A percentile compares a stretch with the other conserved stretches of the same genome.
Conservation (phyloP, 2,797 vertebrate genomes). For the Sebastes vulpes region DNA sequence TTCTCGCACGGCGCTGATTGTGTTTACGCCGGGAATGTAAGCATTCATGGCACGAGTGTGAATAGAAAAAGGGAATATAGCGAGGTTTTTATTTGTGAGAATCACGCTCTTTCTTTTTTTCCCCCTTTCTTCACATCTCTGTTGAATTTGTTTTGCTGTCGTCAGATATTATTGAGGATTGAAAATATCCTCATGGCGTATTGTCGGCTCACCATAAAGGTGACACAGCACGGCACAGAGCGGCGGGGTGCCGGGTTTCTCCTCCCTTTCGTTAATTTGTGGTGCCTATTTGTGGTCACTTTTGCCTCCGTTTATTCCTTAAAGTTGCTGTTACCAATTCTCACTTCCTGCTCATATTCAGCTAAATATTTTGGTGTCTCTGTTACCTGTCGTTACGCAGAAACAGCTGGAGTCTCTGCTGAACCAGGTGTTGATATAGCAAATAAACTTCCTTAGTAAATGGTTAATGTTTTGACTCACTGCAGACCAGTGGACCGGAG, state of each 20-base stretch:
- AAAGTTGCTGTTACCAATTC: background rate
- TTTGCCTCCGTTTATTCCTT: background rate
- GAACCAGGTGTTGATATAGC: conserved; percentile 45
- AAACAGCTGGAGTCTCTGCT: conserved; percentile 52
- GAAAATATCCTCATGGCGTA: conserved; percentile 59
- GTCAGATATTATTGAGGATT: conserved; percentile 64
- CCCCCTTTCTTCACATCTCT: conserved; percentile 24
- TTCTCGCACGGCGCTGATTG: conserved; percentile 74
- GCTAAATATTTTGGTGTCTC: background rate
- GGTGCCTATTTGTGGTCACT: background rate
- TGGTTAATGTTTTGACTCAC: conserved; percentile 41
- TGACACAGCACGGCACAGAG: conserved; percentile 50
- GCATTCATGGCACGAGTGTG: conserved; percentile 63
- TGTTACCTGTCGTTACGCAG: conserved; percentile 11
- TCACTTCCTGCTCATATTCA: conserved; percentile 13
- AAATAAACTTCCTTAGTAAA: conserved; percentile 41
- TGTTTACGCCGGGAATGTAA: conserved; percentile 76
- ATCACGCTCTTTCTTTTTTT: conserved; percentile 46
- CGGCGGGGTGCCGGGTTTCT: conserved; percentile 17
- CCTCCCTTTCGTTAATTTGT: conserved; percentile 44
- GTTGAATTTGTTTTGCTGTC: conserved; percentile 57
- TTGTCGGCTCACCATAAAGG: conserved; percentile 52
- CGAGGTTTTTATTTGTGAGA: conserved; percentile 70
- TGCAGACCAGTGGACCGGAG: conserved; percentile 43
- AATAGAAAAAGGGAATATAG: conserved; percentile 59